Evolutionary conservation across 2,888 invertebrate species (phyloP), one percentile per base, ranked within the genome.

Genomic region (Strigamia transsilvanica): DNA sequence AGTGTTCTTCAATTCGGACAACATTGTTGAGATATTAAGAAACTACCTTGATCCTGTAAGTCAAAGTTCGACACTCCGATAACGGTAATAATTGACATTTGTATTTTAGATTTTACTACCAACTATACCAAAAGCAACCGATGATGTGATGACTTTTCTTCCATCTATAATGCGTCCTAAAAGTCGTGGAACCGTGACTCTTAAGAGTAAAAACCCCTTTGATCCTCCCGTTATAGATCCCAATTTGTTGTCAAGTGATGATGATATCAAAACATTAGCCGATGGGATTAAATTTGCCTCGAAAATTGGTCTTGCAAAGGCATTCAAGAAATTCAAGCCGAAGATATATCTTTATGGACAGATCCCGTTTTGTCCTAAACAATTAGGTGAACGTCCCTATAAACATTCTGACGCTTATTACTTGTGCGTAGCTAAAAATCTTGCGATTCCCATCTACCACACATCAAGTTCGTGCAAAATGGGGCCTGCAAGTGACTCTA

Each of bases 171-270:
- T 90, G 88, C 86, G 90, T 42, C 87, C 90, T 0, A 86, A 87
- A 41, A 89, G 89, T 61, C 84, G 85, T 27, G 90, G 90, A 15
- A 85, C 84, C 21, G 73, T 90, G 1, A 88, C 86, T 80, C 85
- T 90, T 12, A 86, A 86, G 83, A 87, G 88, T 2, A 85, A 84
- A 10, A 86, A 90, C 85, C 90, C 90, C 0, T 84, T 85, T 27
- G 86, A 88, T 0, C 87, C 87, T 82, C 90, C 90, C 0, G 84
- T 87, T 21, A 87, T 90, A 81, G 87, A 90, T 82, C 88, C 90
- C 12, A 90, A 90, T 84, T 90, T 90, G 84, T 84, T 90, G 73
- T 82, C 87, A 21, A 86, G 87, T 2, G 85, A 86, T 34, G 83
- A 86, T 42, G 89, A 89, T 51, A n/a, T 84, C 0, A 73, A 83